Evolutionary conservation across 30 jellyfish, hydroid and myxozoan genomes (phyloP).

Genomic region (Catostylus mosaicus): DNA sequence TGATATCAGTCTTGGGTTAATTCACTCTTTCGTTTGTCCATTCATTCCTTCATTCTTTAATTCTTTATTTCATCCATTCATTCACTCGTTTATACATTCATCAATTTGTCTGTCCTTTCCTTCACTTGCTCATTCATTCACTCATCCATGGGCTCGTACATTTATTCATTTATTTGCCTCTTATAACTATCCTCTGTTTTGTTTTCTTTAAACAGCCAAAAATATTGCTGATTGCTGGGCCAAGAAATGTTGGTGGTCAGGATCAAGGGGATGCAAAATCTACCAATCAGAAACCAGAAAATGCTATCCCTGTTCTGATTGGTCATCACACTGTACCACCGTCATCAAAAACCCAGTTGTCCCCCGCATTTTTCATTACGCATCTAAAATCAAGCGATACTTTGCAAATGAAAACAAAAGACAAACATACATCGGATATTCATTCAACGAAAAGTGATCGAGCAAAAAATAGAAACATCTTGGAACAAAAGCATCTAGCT

Average conservation of each 20-base stretch:
- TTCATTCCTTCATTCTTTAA: too few species aligned
- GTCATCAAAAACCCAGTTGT: slow-evolving; percentile 58
- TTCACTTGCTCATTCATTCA: not conserved
- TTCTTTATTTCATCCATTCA: too few species aligned
- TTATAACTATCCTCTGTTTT: too few species aligned
- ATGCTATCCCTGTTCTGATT: slow-evolving; percentile 93
- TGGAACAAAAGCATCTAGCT: slow-evolving; percentile 60
- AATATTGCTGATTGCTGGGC: slow-evolving; percentile 93
- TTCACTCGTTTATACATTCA: not conserved
- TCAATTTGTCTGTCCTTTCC: not conserved
- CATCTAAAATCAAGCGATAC: slow-evolving; percentile 47
- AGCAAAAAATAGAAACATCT: not conserved
- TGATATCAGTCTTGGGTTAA: too few species aligned
- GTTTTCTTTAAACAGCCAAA: slow-evolving; percentile 80
- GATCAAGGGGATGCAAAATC: slow-evolving; percentile 36
- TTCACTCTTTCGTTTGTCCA: too few species aligned
- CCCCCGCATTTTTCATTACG: slow-evolving; percentile 84
- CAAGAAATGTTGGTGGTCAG: slow-evolving; percentile 60
- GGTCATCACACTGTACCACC: slow-evolving; percentile 99
- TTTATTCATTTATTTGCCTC: too few species aligned
- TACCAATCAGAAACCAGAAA: slow-evolving; percentile 44
- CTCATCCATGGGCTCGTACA: not conserved
- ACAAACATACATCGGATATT: slow-evolving; percentile 2
- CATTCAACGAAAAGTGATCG: slow-evolving; percentile 21
- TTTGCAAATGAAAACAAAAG: slow-evolving; percentile 17